phyloP scores from a whole-genome alignment of 2,797 vertebrate genomes.

The Ceryle rudis region DNA sequence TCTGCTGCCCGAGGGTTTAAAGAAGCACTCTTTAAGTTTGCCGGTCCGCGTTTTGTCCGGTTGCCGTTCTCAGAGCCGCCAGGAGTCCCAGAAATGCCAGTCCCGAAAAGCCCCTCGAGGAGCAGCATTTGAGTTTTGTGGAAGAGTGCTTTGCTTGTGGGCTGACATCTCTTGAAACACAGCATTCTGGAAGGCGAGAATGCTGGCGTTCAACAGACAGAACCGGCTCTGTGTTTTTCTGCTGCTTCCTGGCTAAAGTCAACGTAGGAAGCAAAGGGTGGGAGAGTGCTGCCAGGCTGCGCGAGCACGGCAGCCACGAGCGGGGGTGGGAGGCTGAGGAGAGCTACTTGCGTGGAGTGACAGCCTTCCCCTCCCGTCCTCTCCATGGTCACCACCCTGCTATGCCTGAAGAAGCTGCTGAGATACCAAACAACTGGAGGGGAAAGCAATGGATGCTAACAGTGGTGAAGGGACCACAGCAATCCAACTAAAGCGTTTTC shows the following conservation, averaged over 20 bases:
- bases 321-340: no score
- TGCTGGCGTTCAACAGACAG: neutral
- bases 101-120: neutral
- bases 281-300: neutral
- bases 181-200: neutral
- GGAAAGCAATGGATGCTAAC: no score
- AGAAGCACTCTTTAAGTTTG: neutral
- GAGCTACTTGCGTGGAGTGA: no score
- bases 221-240: neutral
- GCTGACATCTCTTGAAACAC: neutral
- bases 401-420: no score
- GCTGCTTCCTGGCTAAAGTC: neutral
- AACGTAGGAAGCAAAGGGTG: neutral
- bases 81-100: neutral
- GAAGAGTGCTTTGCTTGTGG: neutral
- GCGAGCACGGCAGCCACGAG: no score
- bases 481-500: neutral
- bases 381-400: no score
- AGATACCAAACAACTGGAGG: no score
- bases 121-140: neutral
- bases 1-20: neutral
- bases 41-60: neutral
- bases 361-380: no score
- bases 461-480: no score
- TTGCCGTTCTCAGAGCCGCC: neutral